A percentile compares a stretch with the other conserved stretches of the same genome.
These are phyloP conservation scores for Coregonus suidteri DNA, from an alignment of 2,797 vertebrate genomes.

Conservation along the genomic window DNA sequence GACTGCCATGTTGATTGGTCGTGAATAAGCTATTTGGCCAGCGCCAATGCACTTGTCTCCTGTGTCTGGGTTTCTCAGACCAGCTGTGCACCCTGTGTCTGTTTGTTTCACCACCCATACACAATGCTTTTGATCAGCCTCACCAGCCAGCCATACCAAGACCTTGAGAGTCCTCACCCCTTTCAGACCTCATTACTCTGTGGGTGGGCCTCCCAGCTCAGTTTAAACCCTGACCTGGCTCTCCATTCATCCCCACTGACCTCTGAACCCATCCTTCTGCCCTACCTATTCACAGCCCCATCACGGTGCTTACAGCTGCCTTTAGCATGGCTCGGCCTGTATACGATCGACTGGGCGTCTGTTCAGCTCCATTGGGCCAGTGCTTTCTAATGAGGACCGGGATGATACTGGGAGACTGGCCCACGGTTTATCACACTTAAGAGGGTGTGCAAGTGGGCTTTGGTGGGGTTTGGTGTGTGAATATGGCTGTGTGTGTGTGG, in stretches of 20 bases:
- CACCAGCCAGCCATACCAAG: background rate
- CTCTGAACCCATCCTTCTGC: background rate
- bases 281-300: background rate
- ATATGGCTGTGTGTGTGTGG: background rate
- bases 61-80: background rate
- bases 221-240: slow-evolving; percentile 1
- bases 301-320: slow-evolving; percentile 4
- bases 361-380: slow-evolving; percentile 27
- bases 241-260: slow-evolving; percentile 3
- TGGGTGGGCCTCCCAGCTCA: background rate
- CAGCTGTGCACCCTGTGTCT: background rate
- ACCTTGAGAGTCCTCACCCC: background rate
- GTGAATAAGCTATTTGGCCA: slow-evolving; percentile 1
- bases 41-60: background rate
- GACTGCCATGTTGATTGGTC: slow-evolving; percentile 1
- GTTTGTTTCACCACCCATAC: background rate
- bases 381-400: slow-evolving; percentile 47
- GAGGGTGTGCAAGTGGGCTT: background rate
- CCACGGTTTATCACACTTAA: background rate
- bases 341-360: slow-evolving; percentile 28
- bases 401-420: slow-evolving; percentile 19
- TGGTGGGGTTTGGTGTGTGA: background rate
- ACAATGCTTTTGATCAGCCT: background rate
- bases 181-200: background rate
- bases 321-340: slow-evolving; percentile 25